Conservation (phyloP, 2,888 invertebrate genomes). For the Lissocephala sabroskyi region DNA sequence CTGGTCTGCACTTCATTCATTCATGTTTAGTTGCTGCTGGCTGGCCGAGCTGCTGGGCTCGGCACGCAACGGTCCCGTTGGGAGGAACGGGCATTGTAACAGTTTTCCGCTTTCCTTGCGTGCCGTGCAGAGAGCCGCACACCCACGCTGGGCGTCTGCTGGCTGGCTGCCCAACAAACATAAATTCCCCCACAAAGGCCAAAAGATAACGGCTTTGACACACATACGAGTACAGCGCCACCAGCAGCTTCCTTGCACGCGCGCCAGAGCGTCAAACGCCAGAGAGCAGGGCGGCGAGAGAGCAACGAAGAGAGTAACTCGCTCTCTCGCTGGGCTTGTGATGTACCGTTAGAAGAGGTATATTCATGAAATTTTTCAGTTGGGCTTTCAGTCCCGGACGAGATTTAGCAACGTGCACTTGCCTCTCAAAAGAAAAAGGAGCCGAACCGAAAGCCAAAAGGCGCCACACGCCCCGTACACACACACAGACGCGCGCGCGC, state of each 20-base stretch:
- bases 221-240: too few relatives aligned
- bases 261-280: background rate
- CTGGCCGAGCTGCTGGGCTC: constrained; percentile 8
- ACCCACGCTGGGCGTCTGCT: constrained; percentile 1
- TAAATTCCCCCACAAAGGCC: constrained; percentile 56
- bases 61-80: constrained; percentile 14
- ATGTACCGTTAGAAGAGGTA: constrained; percentile 50
- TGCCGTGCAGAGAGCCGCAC: constrained; percentile 11
- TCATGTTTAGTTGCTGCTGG: constrained; percentile 33
- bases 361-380: constrained; percentile 46
- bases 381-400: constrained; percentile 68
- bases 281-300: constrained; percentile 1
- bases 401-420: constrained; percentile 67
- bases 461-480: too few relatives aligned
- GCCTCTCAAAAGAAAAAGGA: constrained; percentile 10
- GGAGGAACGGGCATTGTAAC: constrained; percentile 25
- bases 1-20: constrained; percentile 39
- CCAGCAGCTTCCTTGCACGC: too few relatives aligned
- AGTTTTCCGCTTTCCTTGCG: constrained; percentile 38
- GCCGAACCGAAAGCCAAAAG: too few relatives aligned
- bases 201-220: constrained; percentile 45
- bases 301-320: constrained; percentile 5
- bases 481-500: too few relatives aligned
- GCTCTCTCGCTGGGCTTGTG: constrained; percentile 16
- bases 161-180: constrained; percentile 50